Conservation (phyloP, 2,888 invertebrate species). For the Ariolimax columbianus region DNA sequence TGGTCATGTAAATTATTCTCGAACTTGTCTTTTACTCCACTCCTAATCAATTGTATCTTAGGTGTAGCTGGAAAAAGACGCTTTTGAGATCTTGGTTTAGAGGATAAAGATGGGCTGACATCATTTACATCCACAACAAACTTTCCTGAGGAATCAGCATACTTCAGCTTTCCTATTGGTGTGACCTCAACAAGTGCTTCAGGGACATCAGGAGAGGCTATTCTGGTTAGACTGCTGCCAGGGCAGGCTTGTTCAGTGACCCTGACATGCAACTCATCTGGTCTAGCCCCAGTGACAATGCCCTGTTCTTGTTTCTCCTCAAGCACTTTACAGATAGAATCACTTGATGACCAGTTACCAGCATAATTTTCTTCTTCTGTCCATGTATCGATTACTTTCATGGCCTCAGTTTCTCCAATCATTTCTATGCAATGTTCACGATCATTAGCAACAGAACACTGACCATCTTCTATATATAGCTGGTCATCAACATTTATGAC, state of each 20-base stretch:
- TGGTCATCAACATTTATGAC: background rate
- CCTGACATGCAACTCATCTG: background rate
- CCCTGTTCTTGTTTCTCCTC: background rate
- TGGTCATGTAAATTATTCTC: background rate
- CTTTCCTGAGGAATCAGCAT: background rate
- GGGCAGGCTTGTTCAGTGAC: background rate
- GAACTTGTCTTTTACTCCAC: background rate
- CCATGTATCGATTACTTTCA: conserved; percentile 27
- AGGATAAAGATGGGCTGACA: background rate
- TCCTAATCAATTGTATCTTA: background rate
- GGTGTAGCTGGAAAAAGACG: conserved; percentile 1
- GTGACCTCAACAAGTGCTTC: background rate
- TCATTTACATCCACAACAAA: background rate
- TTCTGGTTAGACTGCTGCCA: too few species aligned
- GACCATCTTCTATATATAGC: background rate
- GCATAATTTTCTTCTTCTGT: background rate
- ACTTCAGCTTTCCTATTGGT: conserved; percentile 26
- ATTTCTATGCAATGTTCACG: conserved; percentile 3
- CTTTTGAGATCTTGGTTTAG: conserved; percentile 1
- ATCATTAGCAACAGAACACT: background rate
- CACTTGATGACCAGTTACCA: background rate
- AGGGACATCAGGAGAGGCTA: background rate
- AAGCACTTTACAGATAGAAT: background rate
- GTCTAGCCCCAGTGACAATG: background rate
- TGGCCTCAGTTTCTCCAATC: conserved; percentile 42